A percentile compares a stretch with the other conserved stretches of the same genome.
Evolutionary conservation across 2,113 vertebrate genomes (phyloP).

Genomic region (Epinephelus cyanopodus): DNA sequence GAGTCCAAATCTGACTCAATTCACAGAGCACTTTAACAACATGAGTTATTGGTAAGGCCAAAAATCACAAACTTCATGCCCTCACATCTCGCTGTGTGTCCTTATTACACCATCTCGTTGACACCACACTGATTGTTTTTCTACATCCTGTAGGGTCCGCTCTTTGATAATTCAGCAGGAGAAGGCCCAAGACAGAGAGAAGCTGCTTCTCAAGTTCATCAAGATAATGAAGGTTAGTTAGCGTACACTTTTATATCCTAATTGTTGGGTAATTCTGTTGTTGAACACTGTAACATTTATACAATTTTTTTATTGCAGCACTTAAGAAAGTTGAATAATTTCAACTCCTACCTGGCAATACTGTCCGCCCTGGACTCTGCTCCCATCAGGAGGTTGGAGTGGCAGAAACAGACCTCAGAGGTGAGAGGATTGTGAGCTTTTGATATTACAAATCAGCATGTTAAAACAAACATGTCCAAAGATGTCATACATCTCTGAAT

Average conservation of each 20-base stretch:
- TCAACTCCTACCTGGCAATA: constrained; percentile 99
- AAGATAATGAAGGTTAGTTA: constrained; percentile 98
- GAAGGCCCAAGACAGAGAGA: constrained; percentile 97
- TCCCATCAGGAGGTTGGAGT: constrained; percentile 96
- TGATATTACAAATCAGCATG: no score
- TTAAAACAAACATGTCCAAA: no score
- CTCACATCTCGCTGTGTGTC: neutral
- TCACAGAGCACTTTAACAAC: constrained; percentile 99
- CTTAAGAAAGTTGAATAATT: constrained; percentile 98
- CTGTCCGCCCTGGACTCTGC: constrained; percentile 98
- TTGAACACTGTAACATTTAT: neutral
- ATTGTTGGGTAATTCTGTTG: neutral
- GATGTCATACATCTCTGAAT: neutral
- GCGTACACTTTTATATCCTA: neutral
- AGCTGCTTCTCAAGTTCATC: constrained; percentile 97
- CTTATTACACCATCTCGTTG: neutral
- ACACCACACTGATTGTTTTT: neutral
- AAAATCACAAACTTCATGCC: neutral
- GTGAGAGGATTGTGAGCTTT: constrained; percentile 70
- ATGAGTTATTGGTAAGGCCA: constrained; percentile 97
- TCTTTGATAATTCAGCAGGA: constrained; percentile 98
- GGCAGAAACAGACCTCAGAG: constrained; percentile 99
- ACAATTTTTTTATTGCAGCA: constrained; percentile 82
- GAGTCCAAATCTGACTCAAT: constrained; percentile 98
- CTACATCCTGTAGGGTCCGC: constrained; percentile 89